These are phyloP conservation scores for Leucosticte australis DNA, from an alignment of 2,113 vertebrate species.

Conservation along the genomic window DNA sequence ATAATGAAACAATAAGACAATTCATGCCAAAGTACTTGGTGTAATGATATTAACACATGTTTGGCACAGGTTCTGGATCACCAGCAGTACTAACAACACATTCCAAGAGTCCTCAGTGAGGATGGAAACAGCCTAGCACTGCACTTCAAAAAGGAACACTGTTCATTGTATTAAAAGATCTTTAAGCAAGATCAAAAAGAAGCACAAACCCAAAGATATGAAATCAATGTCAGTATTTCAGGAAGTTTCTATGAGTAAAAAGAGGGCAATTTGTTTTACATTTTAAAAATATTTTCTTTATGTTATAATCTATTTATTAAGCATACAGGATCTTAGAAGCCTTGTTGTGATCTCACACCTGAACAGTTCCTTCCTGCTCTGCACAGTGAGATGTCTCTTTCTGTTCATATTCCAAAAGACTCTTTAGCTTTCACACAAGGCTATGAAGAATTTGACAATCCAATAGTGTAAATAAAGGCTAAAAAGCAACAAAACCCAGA, in stretches of 20 bases:
- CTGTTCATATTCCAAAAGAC: neutral
- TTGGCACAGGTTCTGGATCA: neutral
- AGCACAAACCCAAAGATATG: neutral
- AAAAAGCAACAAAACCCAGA: neutral
- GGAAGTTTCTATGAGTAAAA: neutral
- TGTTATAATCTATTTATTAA: neutral
- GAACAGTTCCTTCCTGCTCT: neutral
- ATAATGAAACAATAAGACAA: neutral
- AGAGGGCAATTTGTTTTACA: neutral
- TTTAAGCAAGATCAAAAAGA: neutral
- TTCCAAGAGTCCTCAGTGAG: neutral
- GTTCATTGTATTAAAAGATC: neutral
- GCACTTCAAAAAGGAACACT: neutral
- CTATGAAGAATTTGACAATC: neutral
- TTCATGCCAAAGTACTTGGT: neutral
- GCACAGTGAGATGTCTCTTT: neutral
- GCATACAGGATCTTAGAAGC: neutral
- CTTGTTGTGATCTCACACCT: neutral
- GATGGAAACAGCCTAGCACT: neutral
- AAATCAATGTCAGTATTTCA: neutral
- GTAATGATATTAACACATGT: neutral
- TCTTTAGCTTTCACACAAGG: neutral
- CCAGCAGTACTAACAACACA: neutral
- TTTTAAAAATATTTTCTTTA: neutral
- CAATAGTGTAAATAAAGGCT: neutral